phyloP scores from a whole-genome alignment of 2,888 invertebrate genomes.

The Hoplodrina ambigua region DNA sequence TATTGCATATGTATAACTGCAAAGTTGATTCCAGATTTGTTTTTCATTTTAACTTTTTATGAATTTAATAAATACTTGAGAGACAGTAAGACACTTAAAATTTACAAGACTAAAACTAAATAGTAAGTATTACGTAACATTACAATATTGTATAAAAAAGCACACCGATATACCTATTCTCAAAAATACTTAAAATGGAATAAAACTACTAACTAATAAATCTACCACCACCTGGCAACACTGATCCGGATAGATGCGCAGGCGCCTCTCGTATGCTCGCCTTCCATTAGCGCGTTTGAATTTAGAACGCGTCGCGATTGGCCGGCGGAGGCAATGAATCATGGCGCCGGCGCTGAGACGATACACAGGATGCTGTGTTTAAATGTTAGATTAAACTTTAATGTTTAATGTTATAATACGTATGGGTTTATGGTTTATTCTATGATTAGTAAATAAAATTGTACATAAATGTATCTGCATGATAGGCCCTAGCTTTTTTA shows the following conservation, averaged over 20 bases:
- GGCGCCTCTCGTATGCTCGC: constrained; percentile 81
- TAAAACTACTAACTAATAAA: constrained; percentile 24
- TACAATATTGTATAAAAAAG: background rate
- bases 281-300: constrained; percentile 88
- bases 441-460: too few relatives aligned
- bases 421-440: too few relatives aligned
- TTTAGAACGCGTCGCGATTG: constrained; percentile 85
- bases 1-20: too few relatives aligned
- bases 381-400: constrained; percentile 44
- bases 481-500: too few relatives aligned
- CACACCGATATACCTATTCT: background rate
- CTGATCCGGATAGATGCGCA: constrained; percentile 76
- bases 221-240: constrained; percentile 70
- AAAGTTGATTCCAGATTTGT: too few relatives aligned
- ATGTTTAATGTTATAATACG: constrained; percentile 29
- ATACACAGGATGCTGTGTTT: constrained; percentile 57
- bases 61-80: too few relatives aligned
- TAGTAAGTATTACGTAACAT: background rate
- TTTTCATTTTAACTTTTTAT: too few relatives aligned
- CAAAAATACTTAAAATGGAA: background rate
- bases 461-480: too few relatives aligned
- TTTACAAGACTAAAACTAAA: too few relatives aligned
- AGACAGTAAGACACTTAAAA: too few relatives aligned
- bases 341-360: constrained; percentile 77
- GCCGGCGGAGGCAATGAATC: constrained; percentile 79